Evolutionary conservation across 2,113 vertebrate species (phyloP).

Genomic region (Caloenas nicobarica): DNA sequence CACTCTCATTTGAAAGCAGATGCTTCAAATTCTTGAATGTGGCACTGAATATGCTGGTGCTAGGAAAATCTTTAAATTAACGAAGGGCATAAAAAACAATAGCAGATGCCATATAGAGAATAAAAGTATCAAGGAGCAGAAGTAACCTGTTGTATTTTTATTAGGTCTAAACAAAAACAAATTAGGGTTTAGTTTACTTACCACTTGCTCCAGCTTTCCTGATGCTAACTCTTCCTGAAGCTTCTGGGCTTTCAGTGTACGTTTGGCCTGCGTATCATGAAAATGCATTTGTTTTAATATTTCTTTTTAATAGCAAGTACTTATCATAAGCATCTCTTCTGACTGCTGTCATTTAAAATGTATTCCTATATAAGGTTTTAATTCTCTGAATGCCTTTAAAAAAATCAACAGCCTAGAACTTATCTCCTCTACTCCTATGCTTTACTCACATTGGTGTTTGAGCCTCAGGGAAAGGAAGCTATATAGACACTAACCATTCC

Average conservation of each 20-base stretch:
- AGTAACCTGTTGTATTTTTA: background rate
- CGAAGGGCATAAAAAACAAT: background rate
- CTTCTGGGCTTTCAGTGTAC: slow-evolving; percentile 95
- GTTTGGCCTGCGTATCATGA: slow-evolving; percentile 84
- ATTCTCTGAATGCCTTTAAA: background rate
- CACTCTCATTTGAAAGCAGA: background rate
- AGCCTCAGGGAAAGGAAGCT: background rate
- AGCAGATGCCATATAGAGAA: background rate
- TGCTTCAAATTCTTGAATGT: background rate
- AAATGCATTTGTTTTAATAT: background rate
- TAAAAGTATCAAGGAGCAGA: background rate
- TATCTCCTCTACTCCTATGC: background rate
- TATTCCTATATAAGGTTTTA: background rate
- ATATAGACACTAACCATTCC: background rate
- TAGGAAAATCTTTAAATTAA: background rate
- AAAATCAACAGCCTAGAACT: background rate
- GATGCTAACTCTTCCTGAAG: slow-evolving; percentile 96
- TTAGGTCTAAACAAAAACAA: background rate
- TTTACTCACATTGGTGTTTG: background rate
- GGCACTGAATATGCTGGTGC: background rate
- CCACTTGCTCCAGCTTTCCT: slow-evolving; percentile 91
- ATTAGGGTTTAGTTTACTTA: slow-evolving; percentile 69
- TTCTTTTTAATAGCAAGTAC: background rate
- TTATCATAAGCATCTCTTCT: background rate
- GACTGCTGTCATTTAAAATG: background rate